Conservation (phyloP, 1,140 invertebrate species). For the Drosophila azteca region DNA sequence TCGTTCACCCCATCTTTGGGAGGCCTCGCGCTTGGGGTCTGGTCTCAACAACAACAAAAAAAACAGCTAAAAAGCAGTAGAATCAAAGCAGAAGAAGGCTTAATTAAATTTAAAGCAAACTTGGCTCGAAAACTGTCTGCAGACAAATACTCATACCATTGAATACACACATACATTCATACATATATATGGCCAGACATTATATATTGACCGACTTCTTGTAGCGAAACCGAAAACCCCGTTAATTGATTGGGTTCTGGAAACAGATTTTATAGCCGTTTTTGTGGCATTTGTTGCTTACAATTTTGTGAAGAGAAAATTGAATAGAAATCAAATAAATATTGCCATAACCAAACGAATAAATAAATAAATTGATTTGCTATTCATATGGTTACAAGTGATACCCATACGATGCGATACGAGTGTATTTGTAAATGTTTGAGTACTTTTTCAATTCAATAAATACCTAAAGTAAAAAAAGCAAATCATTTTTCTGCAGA, state of each 20-base stretch:
- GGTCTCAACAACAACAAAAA: constrained; percentile 10
- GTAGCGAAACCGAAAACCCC: constrained; percentile 50
- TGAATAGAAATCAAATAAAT: constrained; percentile 26
- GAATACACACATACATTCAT: not conserved
- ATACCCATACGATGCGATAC: too few relatives aligned
- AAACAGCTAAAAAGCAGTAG: constrained; percentile 15
- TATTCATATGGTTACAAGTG: not conserved
- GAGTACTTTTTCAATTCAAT: too few relatives aligned
- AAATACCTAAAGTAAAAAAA: too few relatives aligned
- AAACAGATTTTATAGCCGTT: constrained; percentile 13
- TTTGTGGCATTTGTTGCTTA: constrained; percentile 41
- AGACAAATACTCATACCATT: too few relatives aligned
- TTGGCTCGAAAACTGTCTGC: constrained; percentile 17
- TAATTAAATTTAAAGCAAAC: constrained; percentile 71
- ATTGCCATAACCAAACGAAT: not conserved
- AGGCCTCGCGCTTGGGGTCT: not conserved
- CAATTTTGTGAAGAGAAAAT: constrained; percentile 22
- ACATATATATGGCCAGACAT: constrained; percentile 9
- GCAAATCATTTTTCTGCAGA: too few relatives aligned
- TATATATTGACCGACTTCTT: constrained; percentile 72
- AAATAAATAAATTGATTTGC: not conserved
- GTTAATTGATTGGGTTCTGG: constrained; percentile 64
- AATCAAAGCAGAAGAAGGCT: constrained; percentile 44
- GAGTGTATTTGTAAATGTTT: too few relatives aligned
- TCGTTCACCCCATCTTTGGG: not conserved